phyloP scores from a whole-genome alignment of 2,113 vertebrate genomes.

The Gobio gobio region DNA sequence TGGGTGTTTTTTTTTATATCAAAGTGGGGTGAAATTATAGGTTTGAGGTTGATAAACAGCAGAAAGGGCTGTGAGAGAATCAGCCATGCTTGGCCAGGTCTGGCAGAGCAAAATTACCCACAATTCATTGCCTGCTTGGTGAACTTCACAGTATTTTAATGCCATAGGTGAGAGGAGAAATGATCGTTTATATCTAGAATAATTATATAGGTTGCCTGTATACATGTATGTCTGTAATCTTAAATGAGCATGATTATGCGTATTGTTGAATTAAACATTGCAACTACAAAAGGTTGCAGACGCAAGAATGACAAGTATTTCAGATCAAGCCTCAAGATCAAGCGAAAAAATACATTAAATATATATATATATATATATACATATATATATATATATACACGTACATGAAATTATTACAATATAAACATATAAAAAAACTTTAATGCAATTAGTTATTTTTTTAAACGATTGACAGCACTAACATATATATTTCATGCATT shows the following conservation, averaged over 20 bases:
- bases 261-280: neutral
- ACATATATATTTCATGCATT: too few relatives aligned
- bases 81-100: constrained; percentile 60
- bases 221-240: neutral
- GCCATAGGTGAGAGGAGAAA: neutral
- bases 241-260: neutral
- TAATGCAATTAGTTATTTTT: too few relatives aligned
- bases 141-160: constrained; percentile 51
- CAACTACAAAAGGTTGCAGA: neutral
- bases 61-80: constrained; percentile 56
- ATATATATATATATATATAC: too few relatives aligned
- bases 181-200: constrained; percentile 21
- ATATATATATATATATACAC: too few relatives aligned
- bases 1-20: constrained; percentile 64
- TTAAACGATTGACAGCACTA: too few relatives aligned
- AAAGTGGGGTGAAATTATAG: constrained; percentile 66
- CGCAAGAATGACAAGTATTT: neutral
- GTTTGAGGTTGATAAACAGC: constrained; percentile 60
- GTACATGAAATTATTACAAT: too few relatives aligned
- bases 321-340: neutral
- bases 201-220: neutral
- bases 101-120: constrained; percentile 41
- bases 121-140: constrained; percentile 29
- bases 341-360: too few relatives aligned
- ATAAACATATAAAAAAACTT: too few relatives aligned